Evolutionary conservation across 53 echinoderm and acorn worm species (phyloP).

Genomic region (Apostichopus leukothele): DNA sequence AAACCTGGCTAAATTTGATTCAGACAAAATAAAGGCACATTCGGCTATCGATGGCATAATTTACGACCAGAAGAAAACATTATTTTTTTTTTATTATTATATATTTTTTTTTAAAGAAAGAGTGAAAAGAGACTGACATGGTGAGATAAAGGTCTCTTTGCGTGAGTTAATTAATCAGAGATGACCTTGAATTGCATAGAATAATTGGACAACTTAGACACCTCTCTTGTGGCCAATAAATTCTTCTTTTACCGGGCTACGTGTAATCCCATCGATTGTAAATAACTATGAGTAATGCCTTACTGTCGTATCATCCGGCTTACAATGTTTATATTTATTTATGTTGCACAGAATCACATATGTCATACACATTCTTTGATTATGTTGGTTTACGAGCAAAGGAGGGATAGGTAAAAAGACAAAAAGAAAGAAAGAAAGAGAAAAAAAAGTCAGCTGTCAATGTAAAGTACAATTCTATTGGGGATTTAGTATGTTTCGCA

Average conservation of each 20-base stretch:
- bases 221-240: conserved; percentile 36
- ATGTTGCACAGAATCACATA: conserved; percentile 42
- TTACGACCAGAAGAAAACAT: conserved; percentile 26
- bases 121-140: background rate
- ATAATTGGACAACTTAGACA: conserved; percentile 36
- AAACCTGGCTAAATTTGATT: conserved; percentile 44
- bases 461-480: background rate
- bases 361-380: conserved; percentile 45
- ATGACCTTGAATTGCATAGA: conserved; percentile 31
- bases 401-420: background rate
- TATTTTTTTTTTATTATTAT: background rate
- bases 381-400: conserved; percentile 13
- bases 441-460: background rate
- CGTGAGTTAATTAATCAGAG: conserved; percentile 41
- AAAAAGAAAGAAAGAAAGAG: no score
- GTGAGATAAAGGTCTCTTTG: background rate
- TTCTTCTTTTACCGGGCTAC: background rate
- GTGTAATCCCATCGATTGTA: conserved; percentile 21
- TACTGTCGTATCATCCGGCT: background rate
- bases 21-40: conserved; percentile 28
- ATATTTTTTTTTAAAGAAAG: no score
- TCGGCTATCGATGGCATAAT: conserved; percentile 6
- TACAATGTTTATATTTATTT: conserved; percentile 45
- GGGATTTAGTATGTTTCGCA: background rate
- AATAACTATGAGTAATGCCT: conserved; percentile 36